Conservation (phyloP, 2,113 vertebrate genomes). For the Stegostoma tigrinum region DNA sequence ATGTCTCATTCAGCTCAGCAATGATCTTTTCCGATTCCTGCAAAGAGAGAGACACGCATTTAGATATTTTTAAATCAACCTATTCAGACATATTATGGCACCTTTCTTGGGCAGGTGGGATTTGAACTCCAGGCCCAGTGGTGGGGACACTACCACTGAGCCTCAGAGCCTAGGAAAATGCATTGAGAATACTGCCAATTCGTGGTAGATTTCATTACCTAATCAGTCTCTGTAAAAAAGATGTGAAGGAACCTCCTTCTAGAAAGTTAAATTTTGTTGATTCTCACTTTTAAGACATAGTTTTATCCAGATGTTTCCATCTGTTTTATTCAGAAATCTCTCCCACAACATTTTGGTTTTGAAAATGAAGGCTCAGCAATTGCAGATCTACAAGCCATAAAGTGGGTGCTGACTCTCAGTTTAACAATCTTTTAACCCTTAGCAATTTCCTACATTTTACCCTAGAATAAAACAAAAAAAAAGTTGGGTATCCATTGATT, state of each 20-base stretch:
- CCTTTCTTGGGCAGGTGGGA: too few species aligned
- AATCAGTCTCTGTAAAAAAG: background rate
- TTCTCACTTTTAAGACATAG: background rate
- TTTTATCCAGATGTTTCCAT: too few species aligned
- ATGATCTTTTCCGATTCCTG: conserved; percentile 99
- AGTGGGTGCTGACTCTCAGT: background rate
- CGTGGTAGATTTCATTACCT: background rate
- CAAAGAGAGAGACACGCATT: conserved; percentile 38
- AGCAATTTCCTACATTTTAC: background rate
- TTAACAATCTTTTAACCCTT: background rate
- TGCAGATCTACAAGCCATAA: background rate
- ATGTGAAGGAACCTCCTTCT: background rate
- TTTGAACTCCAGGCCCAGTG: too few species aligned
- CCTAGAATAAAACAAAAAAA: background rate
- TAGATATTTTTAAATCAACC: too few species aligned
- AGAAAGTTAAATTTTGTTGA: background rate
- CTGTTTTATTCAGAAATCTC: background rate
- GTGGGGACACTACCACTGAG: too few species aligned
- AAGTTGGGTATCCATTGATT: background rate
- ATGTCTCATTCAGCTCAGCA: conserved; percentile 85
- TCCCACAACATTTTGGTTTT: background rate
- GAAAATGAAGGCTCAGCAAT: background rate
- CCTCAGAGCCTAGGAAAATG: too few species aligned
- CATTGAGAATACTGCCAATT: background rate
- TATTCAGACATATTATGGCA: too few species aligned